phyloP scores from a whole-genome alignment of 2,888 invertebrate species.

The Eupelmus urozonus region DNA sequence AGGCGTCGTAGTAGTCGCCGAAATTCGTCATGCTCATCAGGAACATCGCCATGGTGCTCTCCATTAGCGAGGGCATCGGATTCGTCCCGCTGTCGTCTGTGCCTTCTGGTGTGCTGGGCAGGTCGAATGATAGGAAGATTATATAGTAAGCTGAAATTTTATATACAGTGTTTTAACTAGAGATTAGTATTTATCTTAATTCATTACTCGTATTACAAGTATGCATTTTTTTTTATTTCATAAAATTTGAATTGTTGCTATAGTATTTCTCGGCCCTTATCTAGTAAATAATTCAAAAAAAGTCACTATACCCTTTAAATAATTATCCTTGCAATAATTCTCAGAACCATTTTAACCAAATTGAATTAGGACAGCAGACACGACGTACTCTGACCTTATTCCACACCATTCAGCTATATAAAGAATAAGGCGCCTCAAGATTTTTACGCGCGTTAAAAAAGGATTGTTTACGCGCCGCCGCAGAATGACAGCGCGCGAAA shows the following conservation, averaged over 20 bases:
- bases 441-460: neutral
- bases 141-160: slow-evolving; percentile 89
- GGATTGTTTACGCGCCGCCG: neutral
- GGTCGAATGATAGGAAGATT: slow-evolving; percentile 92
- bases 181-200: too few species aligned
- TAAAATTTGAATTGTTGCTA: too few species aligned
- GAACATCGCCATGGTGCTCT: slow-evolving; percentile 98
- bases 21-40: slow-evolving; percentile 98
- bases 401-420: neutral
- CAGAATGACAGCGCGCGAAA: neutral
- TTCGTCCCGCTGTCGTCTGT: slow-evolving; percentile 89
- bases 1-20: slow-evolving; percentile 94
- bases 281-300: too few species aligned
- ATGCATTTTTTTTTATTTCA: too few species aligned
- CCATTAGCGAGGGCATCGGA: slow-evolving; percentile 94
- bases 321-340: too few species aligned
- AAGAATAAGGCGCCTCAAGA: neutral
- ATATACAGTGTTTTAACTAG: too few species aligned
- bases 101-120: slow-evolving; percentile 89
- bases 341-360: too few species aligned
- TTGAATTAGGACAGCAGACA: too few species aligned
- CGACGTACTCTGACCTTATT: slow-evolving; percentile 12
- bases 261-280: too few species aligned
- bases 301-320: too few species aligned
- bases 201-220: too few species aligned